Evolutionary conservation across 2,113 vertebrate genomes (phyloP).

Genomic region (Pampusana beccarii): DNA sequence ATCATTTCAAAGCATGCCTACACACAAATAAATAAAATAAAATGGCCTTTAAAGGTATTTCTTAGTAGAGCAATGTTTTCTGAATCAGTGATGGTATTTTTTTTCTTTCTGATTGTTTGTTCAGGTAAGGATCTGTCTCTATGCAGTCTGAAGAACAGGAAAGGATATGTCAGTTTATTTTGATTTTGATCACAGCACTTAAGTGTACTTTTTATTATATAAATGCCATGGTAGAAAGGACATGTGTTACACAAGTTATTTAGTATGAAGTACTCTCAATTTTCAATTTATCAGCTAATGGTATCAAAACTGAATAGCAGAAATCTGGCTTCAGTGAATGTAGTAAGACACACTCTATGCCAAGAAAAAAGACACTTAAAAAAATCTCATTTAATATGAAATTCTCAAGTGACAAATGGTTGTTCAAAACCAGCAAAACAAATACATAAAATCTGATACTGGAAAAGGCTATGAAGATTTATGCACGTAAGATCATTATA

Average conservation of each 20-base stretch:
- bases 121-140: not conserved
- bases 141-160: not conserved
- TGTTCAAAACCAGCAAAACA: not conserved
- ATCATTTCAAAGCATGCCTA: not conserved
- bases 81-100: not conserved
- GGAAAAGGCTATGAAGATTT: not conserved
- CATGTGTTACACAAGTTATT: not conserved
- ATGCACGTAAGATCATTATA: not conserved
- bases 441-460: not conserved
- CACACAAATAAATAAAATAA: not conserved
- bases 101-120: not conserved
- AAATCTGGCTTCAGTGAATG: not conserved
- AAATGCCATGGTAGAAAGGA: not conserved
- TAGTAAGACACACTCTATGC: not conserved
- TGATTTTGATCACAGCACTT: not conserved
- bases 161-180: not conserved
- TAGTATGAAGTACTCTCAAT: not conserved
- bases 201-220: not conserved
- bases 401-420: not conserved
- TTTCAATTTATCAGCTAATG: not conserved
- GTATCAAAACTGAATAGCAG: not conserved
- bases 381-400: not conserved
- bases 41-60: not conserved
- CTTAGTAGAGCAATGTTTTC: not conserved
- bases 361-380: not conserved